A percentile compares a stretch with the other conserved stretches of the same genome.
phyloP scores from a whole-genome alignment of 2,113 vertebrate genomes.

The Onychostruthus taczanowskii region DNA sequence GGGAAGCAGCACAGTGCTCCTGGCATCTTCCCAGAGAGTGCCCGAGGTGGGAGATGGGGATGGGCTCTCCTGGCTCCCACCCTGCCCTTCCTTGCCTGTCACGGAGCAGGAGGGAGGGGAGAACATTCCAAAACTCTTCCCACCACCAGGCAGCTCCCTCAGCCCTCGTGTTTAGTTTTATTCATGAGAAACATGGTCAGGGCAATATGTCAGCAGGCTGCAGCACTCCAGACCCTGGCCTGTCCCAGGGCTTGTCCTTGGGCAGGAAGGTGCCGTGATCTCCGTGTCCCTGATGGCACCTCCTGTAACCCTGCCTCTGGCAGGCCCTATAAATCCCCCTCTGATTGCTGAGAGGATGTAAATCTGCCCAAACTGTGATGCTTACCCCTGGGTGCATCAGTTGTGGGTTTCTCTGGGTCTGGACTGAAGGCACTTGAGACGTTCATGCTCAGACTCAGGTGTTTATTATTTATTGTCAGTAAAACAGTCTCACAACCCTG shows the following conservation, averaged over 20 bases:
- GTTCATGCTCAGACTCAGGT: too few species aligned
- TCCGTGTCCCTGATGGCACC: background rate
- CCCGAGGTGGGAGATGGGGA: background rate
- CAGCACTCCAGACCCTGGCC: background rate
- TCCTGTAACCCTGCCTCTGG: background rate
- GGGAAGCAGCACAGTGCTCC: background rate
- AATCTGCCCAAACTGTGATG: background rate
- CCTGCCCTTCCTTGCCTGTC: background rate
- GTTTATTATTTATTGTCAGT: too few species aligned
- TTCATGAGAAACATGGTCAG: background rate
- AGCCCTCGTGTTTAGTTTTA: background rate
- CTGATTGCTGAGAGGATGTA: background rate
- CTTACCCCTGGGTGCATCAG: background rate
- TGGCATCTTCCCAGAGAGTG: background rate
- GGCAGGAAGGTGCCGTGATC: background rate
- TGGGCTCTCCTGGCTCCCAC: background rate
- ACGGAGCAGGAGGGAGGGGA: background rate
- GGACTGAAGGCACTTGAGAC: too few species aligned
- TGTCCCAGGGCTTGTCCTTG: background rate
- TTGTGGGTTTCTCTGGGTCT: too few species aligned
- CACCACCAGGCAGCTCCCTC: background rate
- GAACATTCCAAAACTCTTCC: background rate
- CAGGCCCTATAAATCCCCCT: slow-evolving; percentile 26
- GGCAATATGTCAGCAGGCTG: background rate
- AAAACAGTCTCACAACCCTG: too few species aligned